Base-by-base conservation (phyloP, 2,888 invertebrate genomes). In the Athalia cordata region DNA sequence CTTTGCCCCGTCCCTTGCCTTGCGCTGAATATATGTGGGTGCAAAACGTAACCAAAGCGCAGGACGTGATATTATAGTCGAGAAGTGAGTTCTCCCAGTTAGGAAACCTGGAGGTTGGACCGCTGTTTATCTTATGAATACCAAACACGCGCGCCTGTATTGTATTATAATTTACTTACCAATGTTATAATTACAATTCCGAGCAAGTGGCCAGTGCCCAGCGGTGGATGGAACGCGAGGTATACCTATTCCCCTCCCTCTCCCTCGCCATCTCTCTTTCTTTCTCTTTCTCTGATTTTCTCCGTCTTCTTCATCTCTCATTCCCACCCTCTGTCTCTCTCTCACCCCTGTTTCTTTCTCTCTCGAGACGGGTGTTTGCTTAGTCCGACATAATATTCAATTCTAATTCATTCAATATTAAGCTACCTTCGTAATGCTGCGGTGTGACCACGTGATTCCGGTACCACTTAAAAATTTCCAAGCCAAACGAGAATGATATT, bases 131-230 rank as follows among this genome's bases (percentile, higher is more conserved):
- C 89, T 89, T 89, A 83, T 85, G 89, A 89, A 90, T 89, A 88
- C 86, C 87, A 88, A 89, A 88, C 86, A 88, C 85, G 82, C 79
- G 83, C 82, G 78, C 78, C 83, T 82, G 87, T 86, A 88, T 89
- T 89, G 89, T 89, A 89, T 89, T 89, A 89, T 89, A 89, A 89
- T 90, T 90, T 89, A 90, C 89, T 89, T 89, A 89, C 89, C 87
- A 86, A 87, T 88, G 88, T 89, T 89, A 88, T 89, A 90, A 89
- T 90, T 89, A 89, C 88, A 89, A 89, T 89, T 89, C 87, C 84
- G 86, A 83, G 85, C 85, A 83, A 85, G 86, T 85, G 85, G 80
- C 82, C 77, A 75, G 50, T 75, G 75, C 62, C 75, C 75, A 75
- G 74, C 62, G 62, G 74, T 62, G 62, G 62, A 75, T 75, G 74